These are phyloP conservation scores for Lepidurus apus DNA, from an alignment of 1,140 invertebrate species.

Conservation along the genomic window DNA sequence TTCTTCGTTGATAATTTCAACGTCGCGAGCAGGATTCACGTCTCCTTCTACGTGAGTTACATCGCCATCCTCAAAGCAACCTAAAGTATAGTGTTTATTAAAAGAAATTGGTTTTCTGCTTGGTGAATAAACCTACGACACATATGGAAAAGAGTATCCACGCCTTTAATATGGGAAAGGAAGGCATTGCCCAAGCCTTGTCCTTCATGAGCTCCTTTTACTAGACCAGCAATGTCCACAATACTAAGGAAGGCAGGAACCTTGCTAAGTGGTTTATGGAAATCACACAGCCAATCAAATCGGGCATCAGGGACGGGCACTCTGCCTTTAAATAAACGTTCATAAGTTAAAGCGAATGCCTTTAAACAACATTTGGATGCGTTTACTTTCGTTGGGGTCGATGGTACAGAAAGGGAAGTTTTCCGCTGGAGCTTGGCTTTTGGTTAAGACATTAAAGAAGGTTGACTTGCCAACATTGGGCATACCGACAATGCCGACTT, in stretches of 20 bases:
- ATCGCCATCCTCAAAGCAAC: conserved; percentile 96
- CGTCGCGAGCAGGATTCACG: conserved; percentile 91
- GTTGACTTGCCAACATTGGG: conserved; percentile 98
- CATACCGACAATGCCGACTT: conserved; percentile 70
- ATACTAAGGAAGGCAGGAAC: conserved; percentile 92
- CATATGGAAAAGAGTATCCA: conserved; percentile 98
- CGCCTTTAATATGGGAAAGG: conserved; percentile 95
- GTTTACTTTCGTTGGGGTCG: conserved; percentile 99
- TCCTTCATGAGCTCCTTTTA: conserved; percentile 95
- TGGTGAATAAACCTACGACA: conserved; percentile 66
- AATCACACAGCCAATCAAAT: conserved; percentile 88
- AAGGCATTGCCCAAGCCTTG: conserved; percentile 98
- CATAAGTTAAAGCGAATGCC: conserved; percentile 25
- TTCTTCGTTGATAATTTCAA: conserved; percentile 95
- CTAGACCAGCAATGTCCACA: conserved; percentile 96
- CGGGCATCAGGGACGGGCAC: conserved; percentile 96
- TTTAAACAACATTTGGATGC: conserved; percentile 45
- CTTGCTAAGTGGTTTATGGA: conserved; percentile 91
- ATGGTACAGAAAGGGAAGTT: conserved; percentile 99
- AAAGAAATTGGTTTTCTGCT: neutral
- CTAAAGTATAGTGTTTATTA: conserved; percentile 49
- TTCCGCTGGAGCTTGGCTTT: conserved; percentile 91
- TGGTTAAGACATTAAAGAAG: conserved; percentile 98
- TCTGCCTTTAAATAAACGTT: conserved; percentile 63
- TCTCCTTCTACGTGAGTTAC: conserved; percentile 98